Evolutionary conservation across 1,140 invertebrate species (phyloP).

Genomic region (Limonius californicus): DNA sequence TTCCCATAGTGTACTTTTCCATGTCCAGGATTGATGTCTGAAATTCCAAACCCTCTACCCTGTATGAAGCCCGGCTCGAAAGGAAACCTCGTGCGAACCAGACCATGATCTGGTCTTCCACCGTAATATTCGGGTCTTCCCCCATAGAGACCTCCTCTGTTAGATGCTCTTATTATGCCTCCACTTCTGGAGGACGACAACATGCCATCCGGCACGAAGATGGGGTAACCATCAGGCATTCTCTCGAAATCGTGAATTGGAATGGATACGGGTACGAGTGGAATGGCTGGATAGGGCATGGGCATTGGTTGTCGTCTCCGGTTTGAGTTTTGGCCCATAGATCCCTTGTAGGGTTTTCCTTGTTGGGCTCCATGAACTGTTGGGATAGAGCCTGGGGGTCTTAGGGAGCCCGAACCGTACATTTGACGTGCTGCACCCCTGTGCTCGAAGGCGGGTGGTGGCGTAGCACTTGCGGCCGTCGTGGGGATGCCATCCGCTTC

Average conservation of each 20-base stretch:
- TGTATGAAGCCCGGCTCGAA: constrained; percentile 29
- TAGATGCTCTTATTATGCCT: constrained; percentile 21
- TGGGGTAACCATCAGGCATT: constrained; percentile 23
- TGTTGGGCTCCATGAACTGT: constrained; percentile 22
- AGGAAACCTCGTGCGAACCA: constrained; percentile 24
- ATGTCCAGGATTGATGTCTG: neutral
- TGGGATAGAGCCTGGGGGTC: constrained; percentile 43
- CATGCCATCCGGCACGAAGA: constrained; percentile 17
- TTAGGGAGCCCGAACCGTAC: constrained; percentile 54
- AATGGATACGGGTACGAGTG: constrained; percentile 22
- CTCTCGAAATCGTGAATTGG: constrained; percentile 25
- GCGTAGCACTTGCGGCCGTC: neutral
- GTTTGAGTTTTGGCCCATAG: neutral
- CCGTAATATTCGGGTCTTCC: constrained; percentile 26
- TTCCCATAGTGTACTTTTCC: constrained; percentile 2
- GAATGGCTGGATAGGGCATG: constrained; percentile 2
- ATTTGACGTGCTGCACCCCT: constrained; percentile 56
- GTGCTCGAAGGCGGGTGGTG: constrained; percentile 41
- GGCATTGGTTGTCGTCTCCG: neutral
- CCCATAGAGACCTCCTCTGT: constrained; percentile 26
- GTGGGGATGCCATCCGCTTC: neutral
- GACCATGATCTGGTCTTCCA: constrained; percentile 26
- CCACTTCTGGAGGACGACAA: neutral
- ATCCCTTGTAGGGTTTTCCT: neutral
- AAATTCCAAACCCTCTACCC: constrained; percentile 23